These are phyloP conservation scores for Oscheius myriophilus DNA, from an alignment of 2,888 invertebrate species.

Conservation along the genomic window DNA sequence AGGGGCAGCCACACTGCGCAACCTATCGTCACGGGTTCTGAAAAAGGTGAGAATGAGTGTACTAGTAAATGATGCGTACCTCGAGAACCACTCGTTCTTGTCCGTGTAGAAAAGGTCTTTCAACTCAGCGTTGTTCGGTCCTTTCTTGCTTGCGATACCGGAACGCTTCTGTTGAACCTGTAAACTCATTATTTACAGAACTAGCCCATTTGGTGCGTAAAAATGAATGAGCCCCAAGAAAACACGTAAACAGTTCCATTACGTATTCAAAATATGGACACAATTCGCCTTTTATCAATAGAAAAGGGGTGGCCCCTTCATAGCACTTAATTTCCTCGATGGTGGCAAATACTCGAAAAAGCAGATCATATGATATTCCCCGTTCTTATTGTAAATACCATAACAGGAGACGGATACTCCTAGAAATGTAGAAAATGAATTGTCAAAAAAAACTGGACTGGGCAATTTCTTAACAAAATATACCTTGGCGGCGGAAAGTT, in stretches of 20 bases:
- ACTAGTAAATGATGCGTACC: constrained; percentile 58
- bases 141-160: constrained; percentile 37
- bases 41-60: background rate
- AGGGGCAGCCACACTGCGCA: constrained; percentile 58
- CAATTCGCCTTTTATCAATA: too few species aligned
- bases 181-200: background rate
- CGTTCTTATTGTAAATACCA: too few species aligned
- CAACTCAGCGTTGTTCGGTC: constrained; percentile 71
- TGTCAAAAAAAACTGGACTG: too few species aligned
- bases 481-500: constrained; percentile 20
- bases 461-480: background rate
- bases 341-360: too few species aligned
- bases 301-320: too few species aligned
- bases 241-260: background rate
- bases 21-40: constrained; percentile 66
- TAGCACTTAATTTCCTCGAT: too few species aligned
- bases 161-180: background rate
- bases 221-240: background rate
- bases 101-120: constrained; percentile 72
- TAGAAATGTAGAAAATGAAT: too few species aligned
- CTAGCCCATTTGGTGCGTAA: background rate
- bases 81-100: constrained; percentile 72
- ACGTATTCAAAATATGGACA: too few species aligned
- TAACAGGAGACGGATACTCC: too few species aligned
- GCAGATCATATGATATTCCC: too few species aligned